These are phyloP conservation scores for Embiotoca jacksoni DNA, from an alignment of 2,113 vertebrate species.

Conservation along the genomic window DNA sequence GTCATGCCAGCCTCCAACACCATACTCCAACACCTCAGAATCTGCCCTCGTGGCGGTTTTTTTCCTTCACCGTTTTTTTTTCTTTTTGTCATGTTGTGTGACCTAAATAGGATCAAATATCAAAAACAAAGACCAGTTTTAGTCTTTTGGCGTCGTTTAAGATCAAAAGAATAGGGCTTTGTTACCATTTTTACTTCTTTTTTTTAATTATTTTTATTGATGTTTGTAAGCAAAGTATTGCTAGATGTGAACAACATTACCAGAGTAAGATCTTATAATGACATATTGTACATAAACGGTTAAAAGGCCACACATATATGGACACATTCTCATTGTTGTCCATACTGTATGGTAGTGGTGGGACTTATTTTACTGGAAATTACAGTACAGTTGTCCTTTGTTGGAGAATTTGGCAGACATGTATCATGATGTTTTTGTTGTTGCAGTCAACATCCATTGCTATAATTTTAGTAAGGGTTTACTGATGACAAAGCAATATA, in stretches of 20 bases:
- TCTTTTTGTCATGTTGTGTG: constrained; percentile 29
- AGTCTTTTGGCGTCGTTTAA: neutral
- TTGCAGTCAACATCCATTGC: neutral
- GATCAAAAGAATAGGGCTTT: neutral
- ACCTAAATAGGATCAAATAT: constrained; percentile 53
- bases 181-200: neutral
- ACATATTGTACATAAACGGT: neutral
- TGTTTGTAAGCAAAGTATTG: neutral
- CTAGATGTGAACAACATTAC: neutral
- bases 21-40: constrained; percentile 44
- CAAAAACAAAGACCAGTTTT: constrained; percentile 4
- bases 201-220: neutral
- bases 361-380: too few relatives aligned
- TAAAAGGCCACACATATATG: too few relatives aligned
- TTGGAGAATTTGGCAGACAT: neutral
- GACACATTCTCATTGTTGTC: too few relatives aligned
- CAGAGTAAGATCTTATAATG: too few relatives aligned
- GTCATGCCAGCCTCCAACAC: constrained; percentile 22
- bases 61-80: too few relatives aligned
- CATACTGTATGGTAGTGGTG: neutral
- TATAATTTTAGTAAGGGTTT: neutral
- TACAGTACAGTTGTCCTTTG: neutral
- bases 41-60: constrained; percentile 28
- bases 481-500: neutral
- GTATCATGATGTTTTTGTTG: neutral